Evolutionary conservation across 2,113 vertebrate species (phyloP).

Genomic region (Daboia siamensis): DNA sequence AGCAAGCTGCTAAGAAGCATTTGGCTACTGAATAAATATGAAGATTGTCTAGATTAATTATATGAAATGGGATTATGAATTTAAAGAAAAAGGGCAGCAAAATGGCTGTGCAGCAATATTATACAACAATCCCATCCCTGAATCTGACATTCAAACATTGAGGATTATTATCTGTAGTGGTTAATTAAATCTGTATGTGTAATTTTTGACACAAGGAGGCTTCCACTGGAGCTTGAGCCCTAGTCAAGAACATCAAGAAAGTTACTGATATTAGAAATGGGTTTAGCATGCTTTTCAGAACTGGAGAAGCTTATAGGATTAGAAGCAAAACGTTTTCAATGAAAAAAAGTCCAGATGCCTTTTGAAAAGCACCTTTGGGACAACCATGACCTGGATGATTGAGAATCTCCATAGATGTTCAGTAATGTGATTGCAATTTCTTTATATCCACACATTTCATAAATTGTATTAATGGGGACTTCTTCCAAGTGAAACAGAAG

Average conservation of each 20-base stretch:
- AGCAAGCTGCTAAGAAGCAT: not conserved
- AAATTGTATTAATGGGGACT: not conserved
- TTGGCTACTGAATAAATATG: not conserved
- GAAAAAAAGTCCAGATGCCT: no score
- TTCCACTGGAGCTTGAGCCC: not conserved
- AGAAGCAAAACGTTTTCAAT: not conserved
- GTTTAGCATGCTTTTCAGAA: not conserved
- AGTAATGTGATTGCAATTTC: not conserved
- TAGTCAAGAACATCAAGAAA: not conserved
- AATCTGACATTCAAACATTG: not conserved
- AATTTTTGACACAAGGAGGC: not conserved
- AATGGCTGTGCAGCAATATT: not conserved
- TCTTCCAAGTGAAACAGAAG: not conserved
- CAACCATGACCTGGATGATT: not conserved
- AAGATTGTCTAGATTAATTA: not conserved
- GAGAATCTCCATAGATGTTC: not conserved
- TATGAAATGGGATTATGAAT: not conserved
- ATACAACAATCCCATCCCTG: not conserved
- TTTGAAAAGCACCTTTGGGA: not conserved
- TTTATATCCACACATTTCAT: not conserved
- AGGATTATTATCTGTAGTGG: not conserved
- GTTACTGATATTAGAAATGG: not conserved
- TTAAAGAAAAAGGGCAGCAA: not conserved
- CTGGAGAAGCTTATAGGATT: not conserved
- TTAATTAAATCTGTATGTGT: not conserved